A percentile compares a stretch with the other conserved stretches of the same genome.
Conservation (phyloP, 2,888 invertebrate genomes). For the Mesochorus sp. region DNA sequence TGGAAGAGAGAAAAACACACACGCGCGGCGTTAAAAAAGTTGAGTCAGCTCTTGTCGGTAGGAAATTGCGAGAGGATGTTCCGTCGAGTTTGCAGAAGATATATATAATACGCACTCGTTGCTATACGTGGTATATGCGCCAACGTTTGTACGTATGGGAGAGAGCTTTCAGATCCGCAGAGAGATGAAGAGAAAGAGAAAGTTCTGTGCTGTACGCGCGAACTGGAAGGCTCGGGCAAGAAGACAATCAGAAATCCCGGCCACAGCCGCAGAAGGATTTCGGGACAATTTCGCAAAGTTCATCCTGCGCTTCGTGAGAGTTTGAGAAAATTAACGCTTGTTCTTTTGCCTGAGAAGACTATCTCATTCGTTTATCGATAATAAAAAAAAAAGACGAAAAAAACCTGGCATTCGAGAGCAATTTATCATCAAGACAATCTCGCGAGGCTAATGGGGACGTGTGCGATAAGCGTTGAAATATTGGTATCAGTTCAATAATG, state of each 20-base stretch:
- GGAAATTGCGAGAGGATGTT: slow-evolving; percentile 63
- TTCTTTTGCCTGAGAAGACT: neutral
- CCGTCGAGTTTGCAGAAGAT: slow-evolving; percentile 43
- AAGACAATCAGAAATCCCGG: slow-evolving; percentile 60
- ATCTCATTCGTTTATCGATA: slow-evolving; percentile 5
- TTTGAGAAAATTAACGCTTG: slow-evolving; percentile 40
- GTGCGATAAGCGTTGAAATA: neutral
- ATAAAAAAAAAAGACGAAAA: too few species aligned
- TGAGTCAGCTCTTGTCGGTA: slow-evolving; percentile 65
- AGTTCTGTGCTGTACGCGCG: slow-evolving; percentile 30
- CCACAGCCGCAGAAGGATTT: slow-evolving; percentile 42
- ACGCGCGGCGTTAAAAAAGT: slow-evolving; percentile 58
- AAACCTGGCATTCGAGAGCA: neutral
- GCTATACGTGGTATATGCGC: neutral
- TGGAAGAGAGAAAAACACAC: slow-evolving; percentile 38
- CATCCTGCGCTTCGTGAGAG: slow-evolving; percentile 19
- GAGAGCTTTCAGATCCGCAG: slow-evolving; percentile 8
- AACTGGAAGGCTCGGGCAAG: slow-evolving; percentile 38
- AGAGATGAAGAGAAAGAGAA: slow-evolving; percentile 15
- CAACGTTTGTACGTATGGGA: slow-evolving; percentile 18
- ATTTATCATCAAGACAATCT: slow-evolving; percentile 1
- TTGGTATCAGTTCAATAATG: neutral
- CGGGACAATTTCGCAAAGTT: slow-evolving; percentile 54
- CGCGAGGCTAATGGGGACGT: neutral
- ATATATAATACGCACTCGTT: slow-evolving; percentile 33